Percentiles rank a stretch among this genome's conserved stretches.
phyloP scores from a whole-genome alignment of 2,797 vertebrate species.

The Crenichthys baileyi region DNA sequence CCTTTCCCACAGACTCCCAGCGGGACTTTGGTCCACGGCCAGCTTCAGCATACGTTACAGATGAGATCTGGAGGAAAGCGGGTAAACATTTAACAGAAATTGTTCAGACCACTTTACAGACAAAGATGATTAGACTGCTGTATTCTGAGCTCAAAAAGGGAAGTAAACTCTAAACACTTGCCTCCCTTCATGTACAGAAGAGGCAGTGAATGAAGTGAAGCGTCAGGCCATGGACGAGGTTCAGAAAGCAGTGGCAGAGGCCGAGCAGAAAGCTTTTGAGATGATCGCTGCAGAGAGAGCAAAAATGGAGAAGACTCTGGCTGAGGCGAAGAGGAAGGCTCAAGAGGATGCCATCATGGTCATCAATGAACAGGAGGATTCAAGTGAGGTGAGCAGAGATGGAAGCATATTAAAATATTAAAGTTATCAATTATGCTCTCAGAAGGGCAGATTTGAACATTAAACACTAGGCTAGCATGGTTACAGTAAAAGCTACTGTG shows the following conservation, averaged over 20 bases:
- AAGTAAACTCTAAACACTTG: not conserved
- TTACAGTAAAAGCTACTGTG: not conserved
- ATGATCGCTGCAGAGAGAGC: constrained; percentile 95
- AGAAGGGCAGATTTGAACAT: not conserved
- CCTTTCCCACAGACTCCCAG: constrained; percentile 86
- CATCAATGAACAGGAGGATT: constrained; percentile 98
- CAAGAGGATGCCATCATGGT: constrained; percentile 93
- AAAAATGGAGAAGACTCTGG: constrained; percentile 97
- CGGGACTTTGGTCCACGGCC: constrained; percentile 89
- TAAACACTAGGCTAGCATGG: not conserved
- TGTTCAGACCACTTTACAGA: not conserved
- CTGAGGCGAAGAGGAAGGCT: constrained; percentile 94
- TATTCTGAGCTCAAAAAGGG: not conserved
- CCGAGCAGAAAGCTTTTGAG: constrained; percentile 97
- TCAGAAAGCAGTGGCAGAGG: constrained; percentile 96
- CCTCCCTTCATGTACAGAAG: constrained; percentile 80
- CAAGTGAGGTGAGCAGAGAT: constrained; percentile 88
- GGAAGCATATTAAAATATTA: not conserved
- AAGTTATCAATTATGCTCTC: too few species aligned
- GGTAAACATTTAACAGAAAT: constrained; percentile 78
- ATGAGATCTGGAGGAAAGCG: constrained; percentile 99
- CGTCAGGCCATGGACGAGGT: constrained; percentile 99
- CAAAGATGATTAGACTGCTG: not conserved
- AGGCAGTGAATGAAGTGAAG: constrained; percentile 98
- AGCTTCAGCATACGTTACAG: constrained; percentile 93